A percentile compares a stretch with the other conserved stretches of the same genome.
Conservation (phyloP, 2,113 vertebrate genomes). For the Pollimyrus isidori region DNA sequence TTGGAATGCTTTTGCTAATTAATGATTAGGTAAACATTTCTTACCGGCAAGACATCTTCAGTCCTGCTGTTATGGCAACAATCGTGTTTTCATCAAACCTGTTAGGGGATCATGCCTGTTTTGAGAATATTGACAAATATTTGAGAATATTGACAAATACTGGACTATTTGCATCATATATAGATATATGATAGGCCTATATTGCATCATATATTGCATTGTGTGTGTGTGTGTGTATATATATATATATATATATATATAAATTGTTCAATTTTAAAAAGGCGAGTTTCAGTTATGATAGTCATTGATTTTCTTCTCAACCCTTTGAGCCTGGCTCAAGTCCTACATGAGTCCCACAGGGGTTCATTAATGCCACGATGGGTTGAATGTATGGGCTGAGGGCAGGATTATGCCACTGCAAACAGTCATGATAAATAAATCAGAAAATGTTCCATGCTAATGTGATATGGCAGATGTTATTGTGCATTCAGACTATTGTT, state of each 20-base stretch:
- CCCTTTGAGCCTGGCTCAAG: neutral
- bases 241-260: neutral
- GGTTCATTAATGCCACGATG: neutral
- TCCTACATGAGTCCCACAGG: neutral
- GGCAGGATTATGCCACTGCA: neutral
- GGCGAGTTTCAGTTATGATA: neutral
- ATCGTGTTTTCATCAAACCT: neutral
- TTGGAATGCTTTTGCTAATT: neutral
- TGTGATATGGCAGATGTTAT: neutral
- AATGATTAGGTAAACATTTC: neutral
- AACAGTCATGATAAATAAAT: neutral
- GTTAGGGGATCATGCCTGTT: neutral
- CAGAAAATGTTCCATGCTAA: neutral
- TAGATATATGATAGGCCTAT: too few species aligned
- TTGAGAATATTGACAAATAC: neutral
- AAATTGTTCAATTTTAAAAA: neutral
- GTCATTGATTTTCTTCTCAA: neutral
- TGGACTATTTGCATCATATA: neutral
- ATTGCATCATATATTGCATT: neutral
- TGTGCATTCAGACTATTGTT: neutral
- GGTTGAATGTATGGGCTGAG: neutral
- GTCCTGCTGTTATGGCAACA: constrained; percentile 3
- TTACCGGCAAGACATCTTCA: neutral
- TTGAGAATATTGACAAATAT: neutral
- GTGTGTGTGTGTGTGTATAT: neutral